Base-by-base conservation (phyloP, 2,797 vertebrate genomes). In the Morus bassanus region DNA sequence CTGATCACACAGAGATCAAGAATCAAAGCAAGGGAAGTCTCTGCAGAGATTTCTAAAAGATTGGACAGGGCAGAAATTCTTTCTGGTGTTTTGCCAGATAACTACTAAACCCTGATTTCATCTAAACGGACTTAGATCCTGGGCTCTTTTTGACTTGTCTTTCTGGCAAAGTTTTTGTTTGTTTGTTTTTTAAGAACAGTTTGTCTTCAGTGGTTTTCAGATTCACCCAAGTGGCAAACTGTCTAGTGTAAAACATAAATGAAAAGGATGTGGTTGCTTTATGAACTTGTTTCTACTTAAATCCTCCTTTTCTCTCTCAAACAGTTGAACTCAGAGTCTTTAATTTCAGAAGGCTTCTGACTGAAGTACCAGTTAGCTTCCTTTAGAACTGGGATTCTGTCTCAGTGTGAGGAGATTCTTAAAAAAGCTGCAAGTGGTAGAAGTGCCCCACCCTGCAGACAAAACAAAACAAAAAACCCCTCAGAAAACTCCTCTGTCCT, bases 401-500 rank as follows among this genome's bases (percentile, higher is more conserved):
- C 91, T 95, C 39, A 33, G 28, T 77, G 41, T 9, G 27, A 93
- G 54, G 24, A 79, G 72, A 33, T 89, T 69, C 56, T 91, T 85
- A n/a, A 76, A 80, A 96, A 89, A 95, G 59, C 82, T 93, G 19
- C 43, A 68, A 74, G 57, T 89, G 88, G 39, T 67, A 85, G 35
- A 75, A 79, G 61, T 78, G 83, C 93, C 92, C 86, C 81, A 77
- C 83, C 73, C 87, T 80, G 22, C 28, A 91, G 91, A 74, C 33
- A 45, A 89, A 89, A 72, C 81, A 93, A 96, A 95, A 51, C 70
- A 37, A 75, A 81, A 45, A 46, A 46, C 9, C 16, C 28, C 21
- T 91, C 73, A 74, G 81, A 79, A 95, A 93, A 74, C 72, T 92
- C 85, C 93, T 96, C 93, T 97, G 95, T 97, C 93, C 96, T 94